Evolutionary conservation across 2,113 vertebrate genomes (phyloP).

Genomic region (Apus apus): DNA sequence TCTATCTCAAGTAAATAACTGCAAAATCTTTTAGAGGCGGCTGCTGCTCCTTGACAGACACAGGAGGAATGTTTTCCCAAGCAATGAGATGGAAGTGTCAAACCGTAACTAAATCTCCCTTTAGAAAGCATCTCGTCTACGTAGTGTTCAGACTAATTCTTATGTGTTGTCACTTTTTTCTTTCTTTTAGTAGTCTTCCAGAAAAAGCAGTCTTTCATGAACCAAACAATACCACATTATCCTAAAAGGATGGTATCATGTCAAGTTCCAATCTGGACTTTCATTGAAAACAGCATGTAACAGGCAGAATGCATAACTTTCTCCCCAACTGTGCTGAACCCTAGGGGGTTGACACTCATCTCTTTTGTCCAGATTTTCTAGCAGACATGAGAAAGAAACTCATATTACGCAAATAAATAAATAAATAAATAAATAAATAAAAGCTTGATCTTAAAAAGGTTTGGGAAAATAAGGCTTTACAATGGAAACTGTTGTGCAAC

Average conservation of each 20-base stretch:
- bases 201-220: not conserved
- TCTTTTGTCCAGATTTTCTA: slow-evolving; percentile 15
- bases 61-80: not conserved
- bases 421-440: not conserved
- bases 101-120: not conserved
- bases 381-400: not conserved
- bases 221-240: not conserved
- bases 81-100: not conserved
- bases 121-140: not conserved
- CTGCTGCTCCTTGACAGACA: not conserved
- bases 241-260: not conserved
- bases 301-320: slow-evolving; percentile 2
- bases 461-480: not conserved
- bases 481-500: not conserved
- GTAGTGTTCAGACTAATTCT: not conserved
- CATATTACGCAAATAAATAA: not conserved
- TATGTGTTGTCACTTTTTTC: not conserved
- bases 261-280: slow-evolving; percentile 11
- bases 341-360: not conserved
- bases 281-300: not conserved
- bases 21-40: not conserved
- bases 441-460: not conserved
- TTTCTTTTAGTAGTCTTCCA: not conserved
- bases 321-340: not conserved
- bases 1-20: not conserved